Evolutionary conservation across 1,140 invertebrate species (phyloP).

Genomic region (Drosophila kanapiae): DNA sequence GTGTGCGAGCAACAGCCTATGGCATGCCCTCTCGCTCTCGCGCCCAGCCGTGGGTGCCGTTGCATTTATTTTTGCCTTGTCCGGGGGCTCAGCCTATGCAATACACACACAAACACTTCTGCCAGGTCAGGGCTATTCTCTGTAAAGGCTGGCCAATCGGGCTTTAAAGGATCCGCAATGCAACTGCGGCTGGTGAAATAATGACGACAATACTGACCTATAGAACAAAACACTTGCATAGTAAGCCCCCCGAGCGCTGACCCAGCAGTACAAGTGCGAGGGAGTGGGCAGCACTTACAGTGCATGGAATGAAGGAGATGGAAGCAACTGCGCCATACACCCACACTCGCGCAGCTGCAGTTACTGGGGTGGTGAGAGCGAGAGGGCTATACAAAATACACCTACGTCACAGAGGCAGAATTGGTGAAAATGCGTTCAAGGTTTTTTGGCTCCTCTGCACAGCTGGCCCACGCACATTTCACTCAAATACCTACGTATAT

Average conservation of each 20-base stretch:
- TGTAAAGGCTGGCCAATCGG: neutral
- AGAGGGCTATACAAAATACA: constrained; percentile 10
- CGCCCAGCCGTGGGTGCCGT: neutral
- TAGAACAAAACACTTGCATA: neutral
- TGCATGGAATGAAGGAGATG: constrained; percentile 9
- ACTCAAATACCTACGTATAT: too few species aligned
- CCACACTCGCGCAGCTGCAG: neutral
- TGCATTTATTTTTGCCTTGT: constrained; percentile 27
- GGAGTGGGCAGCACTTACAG: neutral
- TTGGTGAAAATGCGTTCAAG: constrained; percentile 11
- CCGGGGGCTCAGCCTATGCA: constrained; percentile 29
- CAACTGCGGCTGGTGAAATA: neutral
- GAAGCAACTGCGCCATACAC: neutral
- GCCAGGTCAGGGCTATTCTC: constrained; percentile 2
- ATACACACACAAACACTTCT: neutral
- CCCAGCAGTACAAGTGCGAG: constrained; percentile 3
- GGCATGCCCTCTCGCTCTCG: neutral
- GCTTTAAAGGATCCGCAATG: neutral
- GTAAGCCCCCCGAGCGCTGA: neutral
- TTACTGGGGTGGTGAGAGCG: neutral
- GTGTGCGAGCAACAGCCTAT: constrained; percentile 3
- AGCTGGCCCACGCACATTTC: neutral
- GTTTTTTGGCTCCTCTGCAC: neutral
- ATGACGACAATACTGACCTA: neutral
- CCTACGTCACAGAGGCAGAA: constrained; percentile 12